Evolutionary conservation across 2,113 vertebrate species (phyloP), one percentile per base, ranked within the genome.

Genomic region (Brienomyrus longianalis): DNA sequence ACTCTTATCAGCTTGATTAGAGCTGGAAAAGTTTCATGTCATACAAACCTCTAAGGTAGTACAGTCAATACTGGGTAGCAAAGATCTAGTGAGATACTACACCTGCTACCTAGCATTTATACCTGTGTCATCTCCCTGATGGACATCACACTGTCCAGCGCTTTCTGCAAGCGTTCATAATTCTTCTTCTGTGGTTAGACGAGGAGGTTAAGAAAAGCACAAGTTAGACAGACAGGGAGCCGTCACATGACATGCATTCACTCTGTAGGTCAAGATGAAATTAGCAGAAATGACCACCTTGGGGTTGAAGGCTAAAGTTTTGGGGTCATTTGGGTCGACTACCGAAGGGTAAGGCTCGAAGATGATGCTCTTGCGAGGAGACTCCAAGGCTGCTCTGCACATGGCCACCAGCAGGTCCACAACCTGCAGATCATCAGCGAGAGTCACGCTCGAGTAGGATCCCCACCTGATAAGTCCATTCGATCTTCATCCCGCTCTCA

Each of bases 81-180:
- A 5, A 48, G 21, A 84, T 84, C 43, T 48, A n/a, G 6, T 7
- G 87, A 88, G 13, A 11, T 10, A 27, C 5, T 17, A 13, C 31
- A 43, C 8, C 51, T 87, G 86, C 27, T 23, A 23, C 5, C 39
- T 8, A 8, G 21, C 11, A 56, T 23, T 74, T 85, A 50, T 97
- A 99, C 98, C 98, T 99, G 98, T 90, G 98, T 99, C 98, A 99
- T 99, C 95, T 99, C 98, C 90, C 98, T 96, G 91, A 99, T 99
- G 91, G 98, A 99, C 98, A 99, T 99, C 91, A 99, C 98, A 47
- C 98, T 99, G 94, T 99, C 98, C 96, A 99, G 93, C 6, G 98
- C 98, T 95, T 99, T 99, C 96, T 99, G 98, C 94, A 99, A 96
- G 91, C 98, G 96, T 93, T 99, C 98, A 0, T 99, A 99, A 96